Evolutionary conservation across 2,797 vertebrate species (phyloP).

Genomic region (Pantherophis alleghaniensis): DNA sequence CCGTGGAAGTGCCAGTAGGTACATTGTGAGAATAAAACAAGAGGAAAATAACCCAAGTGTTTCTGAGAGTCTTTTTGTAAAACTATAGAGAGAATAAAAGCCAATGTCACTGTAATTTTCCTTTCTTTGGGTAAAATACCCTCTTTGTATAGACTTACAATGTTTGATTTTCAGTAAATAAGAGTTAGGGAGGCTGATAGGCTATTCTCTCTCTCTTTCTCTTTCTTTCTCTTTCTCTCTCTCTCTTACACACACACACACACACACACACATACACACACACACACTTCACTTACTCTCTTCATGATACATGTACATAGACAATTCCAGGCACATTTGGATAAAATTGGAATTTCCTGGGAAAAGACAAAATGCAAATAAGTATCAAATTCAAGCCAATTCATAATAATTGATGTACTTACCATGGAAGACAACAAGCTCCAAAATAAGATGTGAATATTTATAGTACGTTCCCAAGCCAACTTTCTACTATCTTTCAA

Average conservation of each 20-base stretch:
- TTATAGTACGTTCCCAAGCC: neutral
- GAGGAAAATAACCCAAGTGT: neutral
- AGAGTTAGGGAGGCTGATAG: neutral
- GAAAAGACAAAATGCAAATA: neutral
- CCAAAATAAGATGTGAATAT: neutral
- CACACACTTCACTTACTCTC: too few species aligned
- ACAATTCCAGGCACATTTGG: neutral
- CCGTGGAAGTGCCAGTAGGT: neutral
- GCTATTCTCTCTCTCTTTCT: neutral
- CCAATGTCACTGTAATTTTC: neutral
- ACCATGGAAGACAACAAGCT: neutral
- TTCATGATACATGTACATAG: neutral
- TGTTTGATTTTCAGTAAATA: neutral
- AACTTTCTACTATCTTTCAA: neutral
- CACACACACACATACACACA: too few species aligned
- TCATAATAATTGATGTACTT: neutral
- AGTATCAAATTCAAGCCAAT: neutral
- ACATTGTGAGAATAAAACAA: neutral
- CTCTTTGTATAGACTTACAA: neutral
- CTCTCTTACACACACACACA: too few species aligned
- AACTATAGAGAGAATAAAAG: neutral
- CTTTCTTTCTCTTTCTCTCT: too few species aligned
- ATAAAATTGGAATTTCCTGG: neutral
- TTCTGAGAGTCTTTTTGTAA: neutral
- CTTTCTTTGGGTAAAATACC: neutral